Conservation (phyloP, 2,113 vertebrate genomes). For the Prionailurus bengalensis region DNA sequence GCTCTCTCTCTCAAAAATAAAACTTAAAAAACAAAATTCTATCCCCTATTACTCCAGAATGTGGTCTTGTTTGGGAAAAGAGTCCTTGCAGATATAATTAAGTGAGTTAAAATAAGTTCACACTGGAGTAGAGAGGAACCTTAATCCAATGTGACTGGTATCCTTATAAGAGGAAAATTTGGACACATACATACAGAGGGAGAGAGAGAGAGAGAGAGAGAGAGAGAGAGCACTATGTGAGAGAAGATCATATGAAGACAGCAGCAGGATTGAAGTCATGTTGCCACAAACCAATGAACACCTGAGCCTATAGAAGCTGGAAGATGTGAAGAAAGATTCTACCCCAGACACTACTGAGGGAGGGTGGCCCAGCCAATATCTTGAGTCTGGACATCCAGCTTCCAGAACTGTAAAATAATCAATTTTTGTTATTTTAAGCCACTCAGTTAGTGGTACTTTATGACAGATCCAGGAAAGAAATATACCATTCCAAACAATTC, state of each 20-base stretch:
- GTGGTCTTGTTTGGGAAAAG: background rate
- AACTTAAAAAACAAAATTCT: background rate
- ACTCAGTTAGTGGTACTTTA: background rate
- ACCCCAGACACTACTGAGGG: too few species aligned
- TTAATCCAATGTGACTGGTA: background rate
- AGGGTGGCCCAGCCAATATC: rapidly evolving
- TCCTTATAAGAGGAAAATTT: background rate
- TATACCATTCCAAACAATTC: background rate
- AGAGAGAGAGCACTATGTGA: background rate
- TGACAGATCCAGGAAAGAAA: background rate
- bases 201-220: background rate
- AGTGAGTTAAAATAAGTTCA: background rate
- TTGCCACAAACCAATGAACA: background rate
- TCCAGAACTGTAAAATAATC: background rate
- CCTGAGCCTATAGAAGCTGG: background rate
- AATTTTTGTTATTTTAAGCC: background rate
- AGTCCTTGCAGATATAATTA: background rate
- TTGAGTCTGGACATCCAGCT: background rate
- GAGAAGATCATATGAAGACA: background rate
- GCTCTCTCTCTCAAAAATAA: too few species aligned
- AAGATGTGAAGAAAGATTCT: rapidly evolving
- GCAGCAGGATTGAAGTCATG: background rate
- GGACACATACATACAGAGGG: background rate
- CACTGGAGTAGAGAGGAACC: background rate
- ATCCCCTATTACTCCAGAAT: background rate